These are phyloP conservation scores for Cryptus armator DNA, from an alignment of 2,888 invertebrate species.

Conservation along the genomic window DNA sequence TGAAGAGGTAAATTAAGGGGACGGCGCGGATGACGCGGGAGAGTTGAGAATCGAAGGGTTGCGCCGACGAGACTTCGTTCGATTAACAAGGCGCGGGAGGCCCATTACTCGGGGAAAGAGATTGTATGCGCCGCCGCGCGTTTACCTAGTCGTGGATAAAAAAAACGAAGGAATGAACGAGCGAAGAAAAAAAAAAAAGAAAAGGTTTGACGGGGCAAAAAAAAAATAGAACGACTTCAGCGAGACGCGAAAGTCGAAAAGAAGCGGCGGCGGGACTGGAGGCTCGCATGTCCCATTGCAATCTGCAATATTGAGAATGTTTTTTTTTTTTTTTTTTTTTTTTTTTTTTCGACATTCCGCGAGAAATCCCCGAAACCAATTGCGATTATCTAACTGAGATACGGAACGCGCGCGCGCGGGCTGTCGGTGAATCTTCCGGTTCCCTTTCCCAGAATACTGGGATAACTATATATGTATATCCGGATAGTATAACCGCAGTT, in stretches of 20 bases:
- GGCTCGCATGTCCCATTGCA: constrained; percentile 78
- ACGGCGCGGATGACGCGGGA: constrained; percentile 71
- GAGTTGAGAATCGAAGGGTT: constrained; percentile 70
- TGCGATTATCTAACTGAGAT: constrained; percentile 82
- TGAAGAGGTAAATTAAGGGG: constrained; percentile 77
- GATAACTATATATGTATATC: constrained; percentile 8
- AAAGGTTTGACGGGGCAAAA: constrained; percentile 31
- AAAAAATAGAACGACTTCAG: constrained; percentile 40
- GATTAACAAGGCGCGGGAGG: constrained; percentile 60
- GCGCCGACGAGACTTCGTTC: constrained; percentile 71
- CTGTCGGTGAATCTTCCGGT: constrained; percentile 57
- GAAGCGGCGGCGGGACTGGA: constrained; percentile 65
- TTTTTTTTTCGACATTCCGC: constrained; percentile 67
- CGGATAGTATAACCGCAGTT: not conserved
- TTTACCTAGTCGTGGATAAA: constrained; percentile 32
- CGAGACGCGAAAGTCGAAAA: constrained; percentile 63
- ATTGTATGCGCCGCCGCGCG: constrained; percentile 30
- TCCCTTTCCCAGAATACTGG: constrained; percentile 40
- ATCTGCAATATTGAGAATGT: constrained; percentile 78
- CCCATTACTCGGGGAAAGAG: constrained; percentile 56
- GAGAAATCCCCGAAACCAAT: constrained; percentile 77
- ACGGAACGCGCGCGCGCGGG: constrained; percentile 58
- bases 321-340: constrained; percentile 72
- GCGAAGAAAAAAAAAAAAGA: constrained; percentile 32
- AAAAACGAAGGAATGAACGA: constrained; percentile 26